These are phyloP conservation scores for Eudasyphora cyanicolor DNA, from an alignment of 2,888 invertebrate genomes.

Conservation along the genomic window DNA sequence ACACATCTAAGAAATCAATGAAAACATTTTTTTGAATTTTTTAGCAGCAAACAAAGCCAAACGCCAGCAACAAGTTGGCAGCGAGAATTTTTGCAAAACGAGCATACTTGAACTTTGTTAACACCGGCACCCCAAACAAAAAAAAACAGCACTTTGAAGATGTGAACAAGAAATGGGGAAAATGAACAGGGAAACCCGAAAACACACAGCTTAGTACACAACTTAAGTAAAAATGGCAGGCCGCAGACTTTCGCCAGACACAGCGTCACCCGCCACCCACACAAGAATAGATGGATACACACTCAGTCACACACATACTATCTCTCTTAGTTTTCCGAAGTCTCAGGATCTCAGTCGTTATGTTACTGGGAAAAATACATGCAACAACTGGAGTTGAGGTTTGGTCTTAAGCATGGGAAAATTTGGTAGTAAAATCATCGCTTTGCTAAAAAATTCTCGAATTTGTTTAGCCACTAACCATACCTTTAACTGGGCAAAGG, in stretches of 20 bases:
- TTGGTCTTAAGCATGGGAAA: no score
- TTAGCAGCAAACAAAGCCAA: not conserved
- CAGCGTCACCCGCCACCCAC: constrained; percentile 54
- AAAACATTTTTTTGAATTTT: no score
- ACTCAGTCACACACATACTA: not conserved
- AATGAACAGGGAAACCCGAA: constrained; percentile 8
- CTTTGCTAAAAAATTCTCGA: constrained; percentile 47
- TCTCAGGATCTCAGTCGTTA: constrained; percentile 10
- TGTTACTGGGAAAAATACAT: constrained; percentile 30
- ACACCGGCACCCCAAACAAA: constrained; percentile 61
- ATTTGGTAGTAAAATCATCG: constrained; percentile 22
- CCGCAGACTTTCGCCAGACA: constrained; percentile 61
- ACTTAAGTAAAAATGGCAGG: constrained; percentile 40
- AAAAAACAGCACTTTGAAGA: constrained; percentile 15
- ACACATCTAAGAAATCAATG: no score
- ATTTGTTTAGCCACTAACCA: not conserved
- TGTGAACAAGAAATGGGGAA: constrained; percentile 17
- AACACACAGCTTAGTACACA: constrained; percentile 47
- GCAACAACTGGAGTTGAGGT: not conserved
- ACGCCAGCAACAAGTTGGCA: constrained; percentile 75
- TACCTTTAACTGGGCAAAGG: no score
- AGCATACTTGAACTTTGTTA: constrained; percentile 66
- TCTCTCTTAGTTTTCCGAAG: constrained; percentile 19
- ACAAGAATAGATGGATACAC: not conserved
- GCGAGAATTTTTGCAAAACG: constrained; percentile 68